phyloP scores from a whole-genome alignment of 1,140 invertebrate species.

The Pogonomyrmex barbatus region DNA sequence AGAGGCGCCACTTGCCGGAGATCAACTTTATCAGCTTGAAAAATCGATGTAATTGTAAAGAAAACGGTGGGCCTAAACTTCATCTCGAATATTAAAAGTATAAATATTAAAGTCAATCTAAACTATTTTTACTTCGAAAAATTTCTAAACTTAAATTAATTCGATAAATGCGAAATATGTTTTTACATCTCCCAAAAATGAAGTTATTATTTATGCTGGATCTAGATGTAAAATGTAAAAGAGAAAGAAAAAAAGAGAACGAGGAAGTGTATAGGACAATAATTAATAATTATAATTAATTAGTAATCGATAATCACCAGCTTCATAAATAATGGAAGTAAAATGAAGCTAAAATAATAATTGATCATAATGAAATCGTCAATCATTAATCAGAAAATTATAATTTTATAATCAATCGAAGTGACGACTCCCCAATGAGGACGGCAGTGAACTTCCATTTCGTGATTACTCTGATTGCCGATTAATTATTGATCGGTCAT shows the following conservation, averaged over 20 bases:
- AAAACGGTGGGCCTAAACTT: too few relatives aligned
- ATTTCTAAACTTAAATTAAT: background rate
- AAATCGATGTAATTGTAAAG: background rate
- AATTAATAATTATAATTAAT: constrained; percentile 7
- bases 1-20: background rate
- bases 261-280: background rate
- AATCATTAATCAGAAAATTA: constrained; percentile 13
- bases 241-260: background rate
- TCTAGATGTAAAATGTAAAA: background rate
- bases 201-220: background rate
- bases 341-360: background rate
- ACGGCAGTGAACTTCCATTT: background rate
- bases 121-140: background rate
- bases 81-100: too few relatives aligned
- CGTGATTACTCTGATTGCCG: background rate
- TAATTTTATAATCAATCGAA: background rate
- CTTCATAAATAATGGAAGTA: background rate
- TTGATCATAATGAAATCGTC: background rate
- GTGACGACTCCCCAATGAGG: background rate
- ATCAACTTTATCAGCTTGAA: background rate
- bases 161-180: background rate
- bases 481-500: constrained; percentile 9
- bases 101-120: background rate
- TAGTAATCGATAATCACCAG: background rate
- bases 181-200: background rate